phyloP scores from a whole-genome alignment of 2,797 vertebrate species.

The Cryptoblepharus egeriae region DNA sequence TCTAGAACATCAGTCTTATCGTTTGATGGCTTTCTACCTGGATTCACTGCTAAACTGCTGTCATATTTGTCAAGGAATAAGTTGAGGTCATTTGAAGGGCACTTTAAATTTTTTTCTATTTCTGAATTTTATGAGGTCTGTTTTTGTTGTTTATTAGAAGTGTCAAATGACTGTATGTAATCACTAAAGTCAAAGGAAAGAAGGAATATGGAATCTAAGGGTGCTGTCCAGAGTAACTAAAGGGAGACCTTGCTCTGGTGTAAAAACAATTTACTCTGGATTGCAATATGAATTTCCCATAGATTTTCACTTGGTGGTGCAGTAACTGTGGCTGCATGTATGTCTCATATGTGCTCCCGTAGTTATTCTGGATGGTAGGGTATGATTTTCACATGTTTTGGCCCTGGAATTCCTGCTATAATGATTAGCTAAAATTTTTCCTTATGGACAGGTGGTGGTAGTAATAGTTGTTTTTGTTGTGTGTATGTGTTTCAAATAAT shows the following conservation, averaged over 20 bases:
- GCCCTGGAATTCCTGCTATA: not conserved
- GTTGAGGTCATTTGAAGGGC: not conserved
- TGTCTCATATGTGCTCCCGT: too few relatives aligned
- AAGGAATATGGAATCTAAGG: not conserved
- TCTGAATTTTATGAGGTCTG: not conserved
- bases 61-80: not conserved
- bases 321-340: too few relatives aligned
- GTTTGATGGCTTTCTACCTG: not conserved
- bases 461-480: not conserved
- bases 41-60: not conserved
- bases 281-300: too few relatives aligned
- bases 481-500: too few relatives aligned
- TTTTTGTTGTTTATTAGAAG: conserved; percentile 5
- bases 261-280: too few relatives aligned
- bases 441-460: not conserved
- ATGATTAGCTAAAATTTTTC: not conserved
- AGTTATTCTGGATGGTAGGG: too few relatives aligned
- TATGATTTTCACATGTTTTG: not conserved
- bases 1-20: not conserved
- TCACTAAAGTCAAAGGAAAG: not conserved
- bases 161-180: not conserved
- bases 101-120: conserved; percentile 7
- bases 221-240: too few relatives aligned
- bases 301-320: too few relatives aligned
- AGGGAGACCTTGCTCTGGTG: too few relatives aligned